Evolutionary conservation across 2,888 invertebrate species (phyloP), one percentile per base, ranked within the genome.

Genomic region (Papilio gigon): DNA sequence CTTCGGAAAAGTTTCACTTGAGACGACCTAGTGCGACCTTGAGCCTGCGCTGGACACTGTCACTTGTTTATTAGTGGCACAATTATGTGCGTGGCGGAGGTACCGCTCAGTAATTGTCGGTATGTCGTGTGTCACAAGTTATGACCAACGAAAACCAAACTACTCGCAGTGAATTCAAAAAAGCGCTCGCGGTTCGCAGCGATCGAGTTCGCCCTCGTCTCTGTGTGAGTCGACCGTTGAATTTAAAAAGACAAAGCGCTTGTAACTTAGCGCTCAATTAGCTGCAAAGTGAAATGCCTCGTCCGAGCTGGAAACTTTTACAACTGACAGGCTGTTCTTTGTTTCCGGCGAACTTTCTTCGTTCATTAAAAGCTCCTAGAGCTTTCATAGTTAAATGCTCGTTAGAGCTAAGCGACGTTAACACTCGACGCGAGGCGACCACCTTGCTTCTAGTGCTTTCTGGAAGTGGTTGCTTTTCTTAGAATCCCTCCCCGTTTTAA

Each of bases 1-100:
- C 30, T 5, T 56, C 63, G 37, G 33, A 68, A 63, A 63, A 58
- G 58, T 63, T 56, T 63, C 65, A 59, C 65, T 65, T 47, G 58
- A 35, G 63, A 62, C 25, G 2, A 35, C 30, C 20, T 11, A 22
- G 27, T 25, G 12, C 22, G 63, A 44, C 63, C 47, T 30, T 44
- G 17, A 20, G 17, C 25, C 17, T 8, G 37, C 9, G 37, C 20
- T 53, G 5, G 20, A 64, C 12, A 2, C 11, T 12, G 37, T 64
- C 33, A 35, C 35, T 22, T 53, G 27, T 33, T 35, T n/a, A n/a
- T n/a, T 37, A 25, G 25, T 4, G 17, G 53, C 25, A 64, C 53
- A 27, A 37, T 50, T 27, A 50, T n/a, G 27, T n/a, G n/a, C n/a
- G n/a, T n/a, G n/a, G n/a, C n/a, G n/a, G n/a, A n/a, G n/a, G n/a